Conservation (phyloP, 2,797 vertebrate species). For the Pseudochaenichthys georgianus region DNA sequence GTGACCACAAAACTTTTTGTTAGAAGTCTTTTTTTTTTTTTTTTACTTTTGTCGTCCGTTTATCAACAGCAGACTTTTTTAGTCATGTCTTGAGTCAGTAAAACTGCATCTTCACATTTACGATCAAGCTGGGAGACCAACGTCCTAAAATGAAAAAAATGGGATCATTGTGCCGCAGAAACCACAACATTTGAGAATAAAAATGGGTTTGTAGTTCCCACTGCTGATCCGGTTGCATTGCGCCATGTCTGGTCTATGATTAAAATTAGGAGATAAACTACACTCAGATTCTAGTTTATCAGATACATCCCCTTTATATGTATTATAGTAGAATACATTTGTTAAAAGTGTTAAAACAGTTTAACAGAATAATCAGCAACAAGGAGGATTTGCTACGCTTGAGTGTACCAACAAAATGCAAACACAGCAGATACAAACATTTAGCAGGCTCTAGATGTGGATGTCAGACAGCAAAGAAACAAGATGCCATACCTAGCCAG, state of each 20-base stretch:
- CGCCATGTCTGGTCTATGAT: not conserved
- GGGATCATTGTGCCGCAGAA: slow-evolving; percentile 11
- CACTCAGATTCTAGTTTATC: not conserved
- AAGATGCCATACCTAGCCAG: slow-evolving; percentile 82
- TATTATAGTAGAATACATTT: not conserved
- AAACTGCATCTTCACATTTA: slow-evolving; percentile 70
- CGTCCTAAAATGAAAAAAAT: slow-evolving; percentile 63
- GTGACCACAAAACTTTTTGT: not conserved
- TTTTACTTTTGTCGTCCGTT: slow-evolving; percentile 6
- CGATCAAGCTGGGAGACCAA: slow-evolving; percentile 70
- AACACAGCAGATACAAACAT: slow-evolving; percentile 4
- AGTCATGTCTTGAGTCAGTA: slow-evolving; percentile 40
- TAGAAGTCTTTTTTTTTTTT: not conserved
- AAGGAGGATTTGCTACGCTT: not conserved
- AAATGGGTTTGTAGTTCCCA: not conserved
- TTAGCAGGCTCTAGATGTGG: slow-evolving; percentile 1
- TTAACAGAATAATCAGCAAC: not conserved
- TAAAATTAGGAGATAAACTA: not conserved
- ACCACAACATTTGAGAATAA: slow-evolving; percentile 6
- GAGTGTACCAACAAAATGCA: not conserved
- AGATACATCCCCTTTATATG: not conserved
- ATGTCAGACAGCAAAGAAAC: slow-evolving; percentile 4
- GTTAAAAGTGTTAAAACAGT: not conserved
- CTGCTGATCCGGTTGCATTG: not conserved
- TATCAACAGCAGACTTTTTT: slow-evolving; percentile 76